Percentiles rank a stretch among this genome's conserved stretches.
Conservation (phyloP, 2,113 vertebrate species). For the Bambusicola thoracicus region DNA sequence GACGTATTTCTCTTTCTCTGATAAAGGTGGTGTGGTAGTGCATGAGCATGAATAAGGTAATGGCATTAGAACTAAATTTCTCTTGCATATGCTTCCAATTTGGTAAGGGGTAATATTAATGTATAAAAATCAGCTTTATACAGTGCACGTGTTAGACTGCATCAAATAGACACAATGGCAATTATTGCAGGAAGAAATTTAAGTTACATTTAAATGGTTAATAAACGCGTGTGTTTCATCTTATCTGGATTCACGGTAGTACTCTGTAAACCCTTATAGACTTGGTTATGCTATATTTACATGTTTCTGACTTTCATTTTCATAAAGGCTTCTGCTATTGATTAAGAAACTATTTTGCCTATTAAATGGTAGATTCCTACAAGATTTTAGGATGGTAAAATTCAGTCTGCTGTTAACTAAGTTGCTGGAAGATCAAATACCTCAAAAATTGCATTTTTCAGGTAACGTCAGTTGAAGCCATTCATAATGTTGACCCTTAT, state of each 20-base stretch:
- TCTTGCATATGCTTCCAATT: accelerated
- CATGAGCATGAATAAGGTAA: neutral
- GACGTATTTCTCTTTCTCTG: neutral
- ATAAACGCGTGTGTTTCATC: neutral
- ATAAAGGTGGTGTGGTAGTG: neutral
- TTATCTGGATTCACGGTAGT: neutral
- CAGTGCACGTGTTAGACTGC: accelerated
- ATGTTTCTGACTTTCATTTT: neutral
- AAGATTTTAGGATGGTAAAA: neutral
- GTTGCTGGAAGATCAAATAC: neutral
- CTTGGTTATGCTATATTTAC: accelerated
- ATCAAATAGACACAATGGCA: neutral
- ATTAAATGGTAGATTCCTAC: neutral
- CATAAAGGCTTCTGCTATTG: neutral
- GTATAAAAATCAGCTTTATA: neutral
- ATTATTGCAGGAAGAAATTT: neutral
- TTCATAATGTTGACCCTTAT: neutral
- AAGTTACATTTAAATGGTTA: neutral
- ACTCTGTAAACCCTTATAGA: neutral
- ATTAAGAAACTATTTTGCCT: neutral
- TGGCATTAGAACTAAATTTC: neutral
- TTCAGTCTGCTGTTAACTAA: neutral
- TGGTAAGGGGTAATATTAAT: neutral
- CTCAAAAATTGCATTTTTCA: neutral
- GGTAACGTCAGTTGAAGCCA: neutral